Conservation (phyloP, 35 echinoderm and acorn worm species). For the Apostichopus japonicus region DNA sequence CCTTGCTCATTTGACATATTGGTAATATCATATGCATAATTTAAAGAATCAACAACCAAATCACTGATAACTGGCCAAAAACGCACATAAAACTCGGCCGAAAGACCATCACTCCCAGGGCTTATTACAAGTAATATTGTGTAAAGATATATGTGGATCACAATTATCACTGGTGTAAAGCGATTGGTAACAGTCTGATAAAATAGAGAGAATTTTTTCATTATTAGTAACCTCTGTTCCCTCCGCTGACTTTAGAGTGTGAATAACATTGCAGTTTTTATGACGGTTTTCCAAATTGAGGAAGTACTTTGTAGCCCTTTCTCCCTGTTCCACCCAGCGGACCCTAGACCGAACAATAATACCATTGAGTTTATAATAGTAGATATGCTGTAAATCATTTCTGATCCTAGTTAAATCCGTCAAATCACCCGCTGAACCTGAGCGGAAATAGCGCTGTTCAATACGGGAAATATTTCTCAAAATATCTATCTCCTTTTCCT, state of each 20-base stretch:
- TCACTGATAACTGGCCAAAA: constrained; percentile 30
- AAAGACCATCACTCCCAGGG: too few relatives aligned
- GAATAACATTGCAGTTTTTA: constrained; percentile 10
- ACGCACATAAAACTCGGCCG: constrained; percentile 51
- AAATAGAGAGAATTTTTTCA: background rate
- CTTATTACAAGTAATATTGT: too few relatives aligned
- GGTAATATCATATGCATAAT: too few relatives aligned
- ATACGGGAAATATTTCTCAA: too few relatives aligned
- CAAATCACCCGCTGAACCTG: background rate
- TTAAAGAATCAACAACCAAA: too few relatives aligned
- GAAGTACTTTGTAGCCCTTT: too few relatives aligned
- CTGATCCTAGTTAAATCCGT: background rate
- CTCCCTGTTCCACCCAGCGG: too few relatives aligned
- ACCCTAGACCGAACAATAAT: too few relatives aligned
- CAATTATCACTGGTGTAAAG: background rate
- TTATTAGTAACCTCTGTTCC: background rate
- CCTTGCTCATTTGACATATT: background rate
- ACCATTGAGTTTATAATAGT: constrained; percentile 9
- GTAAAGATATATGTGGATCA: background rate
- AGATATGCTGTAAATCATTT: constrained; percentile 28
- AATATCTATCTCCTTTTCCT: background rate
- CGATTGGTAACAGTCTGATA: constrained; percentile 9
- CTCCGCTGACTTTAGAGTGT: background rate
- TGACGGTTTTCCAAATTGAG: background rate
- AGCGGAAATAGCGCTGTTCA: background rate